A percentile compares a stretch with the other conserved stretches of the same genome.
These are phyloP conservation scores for Cyclargus thomasi DNA, from an alignment of 1,140 invertebrate genomes.

Conservation along the genomic window DNA sequence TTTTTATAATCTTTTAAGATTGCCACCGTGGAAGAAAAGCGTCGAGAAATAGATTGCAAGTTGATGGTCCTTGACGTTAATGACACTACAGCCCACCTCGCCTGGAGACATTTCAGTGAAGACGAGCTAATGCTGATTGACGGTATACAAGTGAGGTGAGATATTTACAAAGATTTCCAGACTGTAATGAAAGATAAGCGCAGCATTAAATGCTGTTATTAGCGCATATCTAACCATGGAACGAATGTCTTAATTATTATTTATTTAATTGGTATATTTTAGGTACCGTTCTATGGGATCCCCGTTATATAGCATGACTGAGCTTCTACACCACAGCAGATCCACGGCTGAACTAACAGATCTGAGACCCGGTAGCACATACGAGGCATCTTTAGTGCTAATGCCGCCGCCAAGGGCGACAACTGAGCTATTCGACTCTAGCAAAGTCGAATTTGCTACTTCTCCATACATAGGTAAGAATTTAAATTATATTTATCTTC, in stretches of 20 bases:
- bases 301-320: conserved; percentile 67
- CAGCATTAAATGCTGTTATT: too few species aligned
- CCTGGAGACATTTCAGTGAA: conserved; percentile 88
- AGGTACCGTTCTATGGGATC: conserved; percentile 63
- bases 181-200: not conserved
- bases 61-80: conserved; percentile 84
- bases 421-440: conserved; percentile 50
- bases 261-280: conserved; percentile 11
- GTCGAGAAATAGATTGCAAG: conserved; percentile 78
- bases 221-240: too few species aligned
- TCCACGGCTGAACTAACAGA: conserved; percentile 48
- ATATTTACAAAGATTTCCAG: not conserved
- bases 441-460: conserved; percentile 51
- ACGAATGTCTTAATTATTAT: too few species aligned
- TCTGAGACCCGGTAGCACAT: conserved; percentile 41
- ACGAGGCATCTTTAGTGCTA: conserved; percentile 56
- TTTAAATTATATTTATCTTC: too few species aligned
- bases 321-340: conserved; percentile 59
- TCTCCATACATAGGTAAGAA: conserved; percentile 51
- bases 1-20: conserved; percentile 27
- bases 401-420: conserved; percentile 47
- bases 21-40: conserved; percentile 48
- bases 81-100: conserved; percentile 84
- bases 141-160: conserved; percentile 75
- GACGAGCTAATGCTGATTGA: conserved; percentile 83